A percentile compares a stretch with the other conserved stretches of the same genome.
Evolutionary conservation across 2,113 vertebrate genomes (phyloP).

Genomic region (Poecilia latipinna): DNA sequence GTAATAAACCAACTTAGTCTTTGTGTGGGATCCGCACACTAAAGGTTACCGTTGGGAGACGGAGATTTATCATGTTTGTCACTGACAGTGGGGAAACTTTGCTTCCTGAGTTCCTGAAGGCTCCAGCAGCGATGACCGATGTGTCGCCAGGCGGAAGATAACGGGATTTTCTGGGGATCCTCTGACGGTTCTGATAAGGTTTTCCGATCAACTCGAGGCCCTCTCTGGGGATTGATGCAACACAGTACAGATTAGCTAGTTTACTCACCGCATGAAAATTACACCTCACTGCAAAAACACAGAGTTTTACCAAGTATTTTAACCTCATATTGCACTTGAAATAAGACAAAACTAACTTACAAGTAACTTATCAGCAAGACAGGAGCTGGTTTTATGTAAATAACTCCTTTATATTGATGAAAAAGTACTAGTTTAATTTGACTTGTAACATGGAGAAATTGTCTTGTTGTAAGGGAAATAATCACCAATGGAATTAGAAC

Average conservation of each 20-base stretch:
- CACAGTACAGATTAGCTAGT: constrained; percentile 4
- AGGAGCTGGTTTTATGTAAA: too few species aligned
- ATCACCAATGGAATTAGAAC: too few species aligned
- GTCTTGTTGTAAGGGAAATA: too few species aligned
- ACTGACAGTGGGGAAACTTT: constrained; percentile 2
- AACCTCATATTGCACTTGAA: too few species aligned
- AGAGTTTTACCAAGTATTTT: too few species aligned
- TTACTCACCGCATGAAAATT: not conserved
- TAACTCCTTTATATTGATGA: too few species aligned
- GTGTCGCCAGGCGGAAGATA: constrained; percentile 28
- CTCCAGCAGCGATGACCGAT: constrained; percentile 30
- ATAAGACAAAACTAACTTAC: too few species aligned
- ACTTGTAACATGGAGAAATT: too few species aligned
- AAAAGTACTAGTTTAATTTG: too few species aligned
- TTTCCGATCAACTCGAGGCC: constrained; percentile 23
- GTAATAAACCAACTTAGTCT: not conserved
- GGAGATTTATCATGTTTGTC: constrained; percentile 4
- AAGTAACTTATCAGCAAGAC: too few species aligned
- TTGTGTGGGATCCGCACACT: not conserved
- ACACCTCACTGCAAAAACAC: not conserved
- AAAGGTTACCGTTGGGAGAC: constrained; percentile 14
- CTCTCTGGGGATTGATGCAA: constrained; percentile 28
- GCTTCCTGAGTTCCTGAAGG: not conserved
- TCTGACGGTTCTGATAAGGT: constrained; percentile 46
- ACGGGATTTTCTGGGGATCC: constrained; percentile 52